Evolutionary conservation across 2,888 invertebrate species (phyloP), one percentile per base, ranked within the genome.

Genomic region (Metalampra italica): DNA sequence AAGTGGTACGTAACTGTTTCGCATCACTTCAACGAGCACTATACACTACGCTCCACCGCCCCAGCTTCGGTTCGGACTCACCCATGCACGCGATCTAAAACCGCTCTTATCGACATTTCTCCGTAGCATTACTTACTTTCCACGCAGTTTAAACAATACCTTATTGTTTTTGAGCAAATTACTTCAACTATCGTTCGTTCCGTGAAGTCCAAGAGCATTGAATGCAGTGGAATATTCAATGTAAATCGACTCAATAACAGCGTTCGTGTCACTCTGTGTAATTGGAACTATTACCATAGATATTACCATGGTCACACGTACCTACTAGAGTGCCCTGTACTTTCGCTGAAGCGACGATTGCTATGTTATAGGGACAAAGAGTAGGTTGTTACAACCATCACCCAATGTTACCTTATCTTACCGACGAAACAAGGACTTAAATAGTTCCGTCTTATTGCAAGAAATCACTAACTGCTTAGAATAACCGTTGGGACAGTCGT

Each of bases 91-190:
- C 43, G 34, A 32, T 41, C 47, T 7, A 43, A 46, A 11, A 43
- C 3, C 47, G 37, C 71, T 78, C 73, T 79, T 77, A 83, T 79
- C 81, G 59, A 58, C 54, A 63, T 68, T 71, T 69, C 66, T 69
- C 61, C 58, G 60, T 57, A 66, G 65, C 66, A 52, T 67, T 75
- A 22, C 75, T n/a, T 68, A 71, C 75, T 81, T 78, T 79, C 75
- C 62, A 68, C 60, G 55, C 54, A 54, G 59, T 72, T 22, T 66
- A 72, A 72, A 82, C 78, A 82, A 82, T 78, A 64, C 67, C 55
- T 68, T 67, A 79, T 82, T 82, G 78, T 83, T 78, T 66, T 52
- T 52, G 52, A 58, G 55, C 54, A 58, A 62, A 53, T 61, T 59
- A 60, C 54, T 59, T 49, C 48, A 62, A 50, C 52, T 59, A 60